These are phyloP conservation scores for Polyommatus icarus DNA, from an alignment of 2,888 invertebrate genomes.

Conservation along the genomic window DNA sequence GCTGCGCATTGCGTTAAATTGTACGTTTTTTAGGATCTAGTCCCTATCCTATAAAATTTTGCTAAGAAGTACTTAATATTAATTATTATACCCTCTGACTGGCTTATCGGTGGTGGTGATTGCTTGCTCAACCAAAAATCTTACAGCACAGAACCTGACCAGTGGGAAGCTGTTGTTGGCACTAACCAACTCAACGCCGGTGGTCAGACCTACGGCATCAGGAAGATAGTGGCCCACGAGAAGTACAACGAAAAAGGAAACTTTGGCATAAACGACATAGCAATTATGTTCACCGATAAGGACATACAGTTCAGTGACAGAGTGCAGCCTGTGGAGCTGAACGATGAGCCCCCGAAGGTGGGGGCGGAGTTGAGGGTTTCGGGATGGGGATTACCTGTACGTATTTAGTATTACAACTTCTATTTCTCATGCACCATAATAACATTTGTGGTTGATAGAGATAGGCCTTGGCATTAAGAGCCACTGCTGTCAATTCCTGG, in stretches of 20 bases:
- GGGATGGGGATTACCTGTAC: constrained; percentile 82
- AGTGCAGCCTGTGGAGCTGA: constrained; percentile 81
- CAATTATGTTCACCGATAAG: constrained; percentile 80
- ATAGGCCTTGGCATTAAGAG: too few relatives aligned
- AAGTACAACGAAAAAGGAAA: constrained; percentile 55
- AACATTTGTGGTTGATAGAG: too few relatives aligned
- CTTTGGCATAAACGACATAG: constrained; percentile 83
- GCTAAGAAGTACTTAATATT: too few relatives aligned
- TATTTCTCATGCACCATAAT: too few relatives aligned
- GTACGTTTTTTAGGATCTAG: constrained; percentile 48
- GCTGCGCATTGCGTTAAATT: constrained; percentile 80
- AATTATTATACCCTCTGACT: too few relatives aligned
- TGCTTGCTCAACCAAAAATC: too few relatives aligned
- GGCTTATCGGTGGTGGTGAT: too few relatives aligned
- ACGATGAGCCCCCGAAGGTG: constrained; percentile 72
- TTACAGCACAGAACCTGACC: too few relatives aligned
- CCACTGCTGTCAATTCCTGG: too few relatives aligned
- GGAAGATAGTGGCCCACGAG: constrained; percentile 67
- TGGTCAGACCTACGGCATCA: constrained; percentile 64
- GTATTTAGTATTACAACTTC: constrained; percentile 39
- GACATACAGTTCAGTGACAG: constrained; percentile 73
- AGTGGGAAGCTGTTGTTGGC: constrained; percentile 67
- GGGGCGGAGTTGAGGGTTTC: constrained; percentile 76
- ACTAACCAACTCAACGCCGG: constrained; percentile 72
- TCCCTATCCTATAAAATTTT: too few relatives aligned